Base-by-base conservation (phyloP, 2,888 invertebrate species). In the Agrotis clavis region DNA sequence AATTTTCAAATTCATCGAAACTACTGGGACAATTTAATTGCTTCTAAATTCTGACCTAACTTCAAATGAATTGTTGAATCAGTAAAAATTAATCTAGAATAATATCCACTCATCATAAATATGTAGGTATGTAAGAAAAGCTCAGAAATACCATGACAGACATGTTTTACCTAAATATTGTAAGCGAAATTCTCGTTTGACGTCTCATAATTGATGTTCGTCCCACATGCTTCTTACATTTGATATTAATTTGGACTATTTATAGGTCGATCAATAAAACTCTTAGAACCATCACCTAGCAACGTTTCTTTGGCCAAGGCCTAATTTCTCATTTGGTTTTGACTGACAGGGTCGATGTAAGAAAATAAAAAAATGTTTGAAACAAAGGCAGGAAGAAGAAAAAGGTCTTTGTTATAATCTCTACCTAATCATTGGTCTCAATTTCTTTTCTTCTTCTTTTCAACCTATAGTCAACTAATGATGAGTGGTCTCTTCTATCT, bases 191-290 rank as follows among this genome's bases (percentile, higher is more conserved):
- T 56, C 35, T 21, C 11, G 19, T 25, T 41, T 19, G 30, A 45
- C 19, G 47, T 35, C 18, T 30, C 35, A 11, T 51, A 50, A 61
- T 41, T 72, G 13, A 67, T 60, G 45, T 51, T 62, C 14, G 35
- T 57, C 47, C 62, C 54, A 65, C 51, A 47, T 53, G 30, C 30
- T 54, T 11, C 14, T 67, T 50, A 53, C 45, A 45, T 67, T 51
- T 59, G 51, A 61, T 45, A 62, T 66, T 30, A 63, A 62, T 47
- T 47, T 47, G 2, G 1, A 30, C 53, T 64, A 76, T 70, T 45
- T 56, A 57, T 69, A 76, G 62, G 4, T 48, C 53, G 45, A 66
- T 76, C 59, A 51, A 81, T 81, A 69, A 65, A 47, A 3, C 47
- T 62, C 30, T 30, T n/a, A 51, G 25, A 57, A 57, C 30, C 14